A percentile compares a stretch with the other conserved stretches of the same genome.
Evolutionary conservation across 1,140 invertebrate genomes (phyloP).

Genomic region (Catajapyx aquilonaris): DNA sequence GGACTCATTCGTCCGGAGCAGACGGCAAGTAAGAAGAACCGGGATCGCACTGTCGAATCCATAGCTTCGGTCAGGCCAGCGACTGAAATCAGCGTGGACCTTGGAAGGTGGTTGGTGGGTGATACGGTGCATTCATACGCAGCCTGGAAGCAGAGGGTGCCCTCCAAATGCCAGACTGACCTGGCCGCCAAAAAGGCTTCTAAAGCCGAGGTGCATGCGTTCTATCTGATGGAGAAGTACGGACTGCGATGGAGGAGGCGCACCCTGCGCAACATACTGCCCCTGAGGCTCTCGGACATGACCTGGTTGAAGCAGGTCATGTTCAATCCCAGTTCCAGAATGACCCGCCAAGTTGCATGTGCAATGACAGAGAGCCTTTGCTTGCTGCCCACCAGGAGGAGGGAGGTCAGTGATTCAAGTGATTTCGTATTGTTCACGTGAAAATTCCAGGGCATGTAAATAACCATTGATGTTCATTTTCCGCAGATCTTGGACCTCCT

Average conservation of each 20-base stretch:
- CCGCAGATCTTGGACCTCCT: conserved; percentile 65
- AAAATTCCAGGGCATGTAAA: no score
- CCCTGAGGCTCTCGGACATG: conserved; percentile 31
- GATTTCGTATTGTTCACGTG: no score
- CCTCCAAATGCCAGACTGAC: conserved; percentile 17
- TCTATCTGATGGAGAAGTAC: conserved; percentile 59
- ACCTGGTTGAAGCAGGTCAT: conserved; percentile 75
- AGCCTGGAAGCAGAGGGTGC: conserved; percentile 41
- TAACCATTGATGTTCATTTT: no score
- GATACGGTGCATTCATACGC: conserved; percentile 46
- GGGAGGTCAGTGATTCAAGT: no score
- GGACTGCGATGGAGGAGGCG: conserved; percentile 33
- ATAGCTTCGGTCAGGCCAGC: not conserved
- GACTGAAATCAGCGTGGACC: conserved; percentile 35
- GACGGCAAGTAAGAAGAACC: conserved; percentile 27
- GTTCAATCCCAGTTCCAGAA: conserved; percentile 73
- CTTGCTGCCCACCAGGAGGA: conserved; percentile 16
- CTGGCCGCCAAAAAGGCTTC: conserved; percentile 17
- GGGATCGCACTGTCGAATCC: not conserved
- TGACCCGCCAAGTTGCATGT: conserved; percentile 71
- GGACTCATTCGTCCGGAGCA: conserved; percentile 48
- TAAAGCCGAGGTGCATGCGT: conserved; percentile 25
- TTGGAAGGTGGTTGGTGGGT: conserved; percentile 50
- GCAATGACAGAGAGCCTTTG: conserved; percentile 68
- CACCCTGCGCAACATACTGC: conserved; percentile 20